These are phyloP conservation scores for Gallinago jamesoni DNA, from an alignment of 2,113 vertebrate species.

Conservation along the genomic window DNA sequence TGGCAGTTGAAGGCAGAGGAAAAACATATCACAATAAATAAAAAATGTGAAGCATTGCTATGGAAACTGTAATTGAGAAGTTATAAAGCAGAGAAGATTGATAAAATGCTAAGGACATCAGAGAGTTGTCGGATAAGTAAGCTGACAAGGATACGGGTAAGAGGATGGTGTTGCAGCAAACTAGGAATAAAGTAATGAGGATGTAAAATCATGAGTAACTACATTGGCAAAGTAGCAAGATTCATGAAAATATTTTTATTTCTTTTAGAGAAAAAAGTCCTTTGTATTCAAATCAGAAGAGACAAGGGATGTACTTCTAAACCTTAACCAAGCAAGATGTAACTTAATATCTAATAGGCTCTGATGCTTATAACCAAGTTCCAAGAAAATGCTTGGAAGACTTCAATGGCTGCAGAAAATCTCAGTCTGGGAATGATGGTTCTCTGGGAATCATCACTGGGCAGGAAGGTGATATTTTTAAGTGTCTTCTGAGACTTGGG, in stretches of 20 bases:
- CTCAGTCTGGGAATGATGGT: background rate
- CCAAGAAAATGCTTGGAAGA: background rate
- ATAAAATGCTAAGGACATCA: background rate
- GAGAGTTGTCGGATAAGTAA: background rate
- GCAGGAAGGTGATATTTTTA: background rate
- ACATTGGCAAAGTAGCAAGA: background rate
- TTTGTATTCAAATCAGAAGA: background rate
- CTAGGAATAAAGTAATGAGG: background rate
- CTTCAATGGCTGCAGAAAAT: background rate
- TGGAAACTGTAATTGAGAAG: slow-evolving; percentile 12
- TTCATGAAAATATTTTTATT: background rate
- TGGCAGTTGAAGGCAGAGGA: background rate
- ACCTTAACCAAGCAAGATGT: background rate
- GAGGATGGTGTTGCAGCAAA: background rate
- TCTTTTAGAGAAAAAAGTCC: background rate
- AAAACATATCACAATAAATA: background rate
- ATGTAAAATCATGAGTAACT: background rate
- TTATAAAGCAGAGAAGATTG: background rate
- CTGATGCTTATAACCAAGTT: background rate
- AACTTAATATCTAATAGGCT: background rate
- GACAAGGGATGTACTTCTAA: background rate
- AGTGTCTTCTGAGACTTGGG: background rate
- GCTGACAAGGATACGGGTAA: background rate
- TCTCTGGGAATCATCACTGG: background rate
- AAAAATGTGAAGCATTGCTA: background rate